Base-by-base conservation (phyloP, 2,888 invertebrate genomes). In the Caenorhabditis sp. region DNA sequence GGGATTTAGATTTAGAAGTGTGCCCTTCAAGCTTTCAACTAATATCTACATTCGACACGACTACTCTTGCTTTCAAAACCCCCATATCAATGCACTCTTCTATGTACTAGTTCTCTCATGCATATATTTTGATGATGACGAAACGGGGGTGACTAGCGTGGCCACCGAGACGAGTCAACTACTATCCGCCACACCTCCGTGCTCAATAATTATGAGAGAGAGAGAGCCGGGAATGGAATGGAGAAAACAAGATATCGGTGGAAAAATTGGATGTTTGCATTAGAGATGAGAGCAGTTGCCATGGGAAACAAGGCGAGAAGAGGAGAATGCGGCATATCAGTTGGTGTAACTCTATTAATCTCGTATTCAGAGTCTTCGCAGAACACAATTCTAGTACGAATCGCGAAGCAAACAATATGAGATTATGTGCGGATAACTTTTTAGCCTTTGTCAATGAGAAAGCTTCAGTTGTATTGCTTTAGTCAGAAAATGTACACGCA, bases 201-300 rank as follows among this genome's bases (percentile, higher is more conserved):
- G n/a, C n/a, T 17, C 41, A 22, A 22, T 1, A 24, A 43, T 55
- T 55, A 55, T 55, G 53, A 55, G 26, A 26, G 63, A 32, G 32
- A 27, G 32, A 32, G 24, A 41, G 41, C 17, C 7, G 5, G 26
- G 17, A 45, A n/a, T n/a, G n/a, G n/a, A n/a, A n/a, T n/a, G n/a
- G 24, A 45, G 20, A 53, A 63, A 65, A 53, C 37, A 55, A 46
- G 32, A 65, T 46, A 15, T 17, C 17, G 22, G 15, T 17, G 32
- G 15, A 6, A n/a, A 32, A 55, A 55, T 55, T 35, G 13, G 45
- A 20, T 53, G 63, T 65, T 65, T 53, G 53, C 15, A 11, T 30
- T 35, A 59, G 59, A 59, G 58, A 43, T 30, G 56, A 32, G 32
- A 43, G 50, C 24, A 45, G 70, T 61, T 71, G 70, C 43, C 61